A percentile compares a stretch with the other conserved stretches of the same genome.
phyloP scores from a whole-genome alignment of 1,140 invertebrate species.

The Pseudomyrmex sp. region DNA sequence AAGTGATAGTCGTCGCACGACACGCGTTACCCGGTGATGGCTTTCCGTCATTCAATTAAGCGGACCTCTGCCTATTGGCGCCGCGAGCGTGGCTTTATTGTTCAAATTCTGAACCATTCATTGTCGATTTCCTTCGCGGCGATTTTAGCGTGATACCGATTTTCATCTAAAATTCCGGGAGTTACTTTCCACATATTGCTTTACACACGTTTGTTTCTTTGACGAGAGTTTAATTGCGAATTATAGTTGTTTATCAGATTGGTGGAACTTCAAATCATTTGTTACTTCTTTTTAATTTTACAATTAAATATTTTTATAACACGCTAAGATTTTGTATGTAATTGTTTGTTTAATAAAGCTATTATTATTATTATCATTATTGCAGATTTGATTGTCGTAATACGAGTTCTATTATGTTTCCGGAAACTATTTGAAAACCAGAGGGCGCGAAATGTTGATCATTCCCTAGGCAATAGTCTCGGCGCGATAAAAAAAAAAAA shows the following conservation, averaged over 20 bases:
- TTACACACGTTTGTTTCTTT: no score
- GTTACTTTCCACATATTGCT: no score
- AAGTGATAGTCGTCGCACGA: slow-evolving; percentile 59
- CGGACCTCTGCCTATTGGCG: slow-evolving; percentile 47
- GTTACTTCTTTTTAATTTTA: no score
- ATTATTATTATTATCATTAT: not conserved
- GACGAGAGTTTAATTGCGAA: no score
- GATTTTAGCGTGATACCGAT: slow-evolving; percentile 35
- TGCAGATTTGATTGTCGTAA: not conserved
- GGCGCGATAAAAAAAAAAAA: not conserved
- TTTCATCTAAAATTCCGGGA: not conserved
- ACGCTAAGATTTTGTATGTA: no score
- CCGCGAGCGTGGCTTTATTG: slow-evolving; percentile 50
- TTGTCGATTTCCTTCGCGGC: slow-evolving; percentile 55
- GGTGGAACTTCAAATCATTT: no score
- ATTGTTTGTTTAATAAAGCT: no score
- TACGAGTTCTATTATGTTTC: not conserved
- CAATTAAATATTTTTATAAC: no score
- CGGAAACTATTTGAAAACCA: not conserved
- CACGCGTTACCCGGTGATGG: slow-evolving; percentile 59
- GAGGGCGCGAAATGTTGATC: not conserved
- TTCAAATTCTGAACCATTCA: slow-evolving; percentile 56
- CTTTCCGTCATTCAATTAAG: slow-evolving; percentile 63
- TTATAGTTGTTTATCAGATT: no score
- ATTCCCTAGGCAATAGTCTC: not conserved